Evolutionary conservation across 2,113 vertebrate genomes (phyloP), one percentile per base, ranked within the genome.

Genomic region (Neopipo cinnamomea): DNA sequence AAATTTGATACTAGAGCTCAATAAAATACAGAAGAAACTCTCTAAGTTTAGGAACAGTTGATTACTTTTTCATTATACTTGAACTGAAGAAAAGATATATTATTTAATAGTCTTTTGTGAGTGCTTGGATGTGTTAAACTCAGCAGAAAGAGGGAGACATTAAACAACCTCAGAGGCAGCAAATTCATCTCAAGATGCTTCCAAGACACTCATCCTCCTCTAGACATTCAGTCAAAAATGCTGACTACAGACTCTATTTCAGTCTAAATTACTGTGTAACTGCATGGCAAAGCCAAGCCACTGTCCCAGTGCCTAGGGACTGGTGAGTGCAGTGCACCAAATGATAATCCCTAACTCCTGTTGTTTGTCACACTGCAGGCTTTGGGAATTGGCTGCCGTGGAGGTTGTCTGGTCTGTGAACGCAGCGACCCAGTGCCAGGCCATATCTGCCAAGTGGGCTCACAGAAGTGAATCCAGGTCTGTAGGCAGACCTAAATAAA

Each of bases 401-500:
- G 28, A 41, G n/a, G 25, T 10, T 61, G 37, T 39, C 63, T 93
- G 50, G 21, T 85, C 91, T 67, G 59, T 31, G 56, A 50, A 41
- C 35, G 16, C 65, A 90, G 49, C 0, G 3, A 17, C 8, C 14
- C 0, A 0, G 1, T 76, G 53, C 82, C 56, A 52, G 78, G 22
- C 22, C 11, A 1, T 19, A 0, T 35, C 18, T 88, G 70, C 41
- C 61, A 82, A 41, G 35, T 55, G 55, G 37, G 8, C 15, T 56
- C 50, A 25, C 59, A 74, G 59, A 50, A 56, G 47, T 27, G 1
- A 35, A 28, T 63, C 71, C 23, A 25, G 25, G 25, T 19, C 35
- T 10, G 0, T 19, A 56, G 61, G 46, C 31, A 74, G 23, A 41
- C 37, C 37, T 28, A 62, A 62, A 28, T 18, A 25, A 90, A 18